Evolutionary conservation across 2,797 vertebrate genomes (phyloP), one percentile per base, ranked within the genome.

Genomic region (Parauchenoglanis ngamensis): DNA sequence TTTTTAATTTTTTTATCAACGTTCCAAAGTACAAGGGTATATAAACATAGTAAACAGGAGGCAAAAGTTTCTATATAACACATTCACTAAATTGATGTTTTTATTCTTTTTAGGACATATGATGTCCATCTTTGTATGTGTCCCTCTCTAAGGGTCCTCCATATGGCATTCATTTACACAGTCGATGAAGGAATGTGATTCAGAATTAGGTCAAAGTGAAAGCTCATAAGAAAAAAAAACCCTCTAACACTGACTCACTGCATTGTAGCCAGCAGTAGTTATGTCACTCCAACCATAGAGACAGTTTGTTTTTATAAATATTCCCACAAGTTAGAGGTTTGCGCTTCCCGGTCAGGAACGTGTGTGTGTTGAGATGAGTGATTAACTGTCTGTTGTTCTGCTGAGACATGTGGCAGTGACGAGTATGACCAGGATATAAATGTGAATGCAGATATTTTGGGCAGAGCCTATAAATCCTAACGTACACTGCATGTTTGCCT

Each of bases 141-240:
- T 91, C 89, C 90, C 85, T 90, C 68, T 85, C 67, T 70, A 70
- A 68, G 84, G 82, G 80, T 89, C 88, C 88, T 88, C 86, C 93
- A 94, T 92, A 88, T 95, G 94, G 92, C 88, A 94, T 92, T 90
- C 85, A 94, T 95, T 95, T 93, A 82, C 87, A 90, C 89, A 88
- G 93, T 89, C 87, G 87, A 61, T 84, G 67, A 82, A 89, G 90
- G 92, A 95, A 93, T 93, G 91, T 89, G 86, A 91, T 91, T 92
- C 77, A 91, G 86, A 94, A 93, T 86, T 93, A 85, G 92, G 93
- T 95, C 92, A 93, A 91, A 92, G 89, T 92, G 90, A 89, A 90
- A 89, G 83, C 61, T 85, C 59, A 86, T 89, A 89, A 90, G 56
- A 73, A 84, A 90, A 89, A 89, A n/a, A n/a, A 13, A 46, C 57